These are phyloP conservation scores for Aurelia aurita complex sp. Pacific DNA, from an alignment of 30 jellyfish, hydroid and myxozoan genomes.

Conservation along the genomic window DNA sequence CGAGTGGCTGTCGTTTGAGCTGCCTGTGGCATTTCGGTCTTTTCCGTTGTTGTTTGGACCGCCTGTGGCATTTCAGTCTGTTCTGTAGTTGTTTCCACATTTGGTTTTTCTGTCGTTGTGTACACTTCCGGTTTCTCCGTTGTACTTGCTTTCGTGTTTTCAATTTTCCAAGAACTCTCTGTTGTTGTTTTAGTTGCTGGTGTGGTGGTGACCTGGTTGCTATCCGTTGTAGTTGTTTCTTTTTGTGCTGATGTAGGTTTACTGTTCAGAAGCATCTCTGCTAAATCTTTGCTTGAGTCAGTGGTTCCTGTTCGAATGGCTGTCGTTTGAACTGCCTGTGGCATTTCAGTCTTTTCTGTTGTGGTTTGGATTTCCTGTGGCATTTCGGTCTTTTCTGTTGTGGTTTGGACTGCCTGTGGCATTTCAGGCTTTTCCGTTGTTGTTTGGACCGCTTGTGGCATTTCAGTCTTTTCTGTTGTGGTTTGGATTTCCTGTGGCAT, in stretches of 20 bases:
- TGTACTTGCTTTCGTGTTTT: background rate
- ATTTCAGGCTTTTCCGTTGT: background rate
- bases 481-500: background rate
- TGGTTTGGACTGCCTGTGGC: background rate
- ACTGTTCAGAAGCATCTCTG: slow-evolving; percentile 34
- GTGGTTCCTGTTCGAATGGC: slow-evolving; percentile 8
- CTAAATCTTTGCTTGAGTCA: slow-evolving; percentile 36
- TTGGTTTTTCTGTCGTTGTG: background rate
- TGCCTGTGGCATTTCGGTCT: slow-evolving; percentile 2
- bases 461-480: slow-evolving; percentile 14
- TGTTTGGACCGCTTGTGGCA: background rate
- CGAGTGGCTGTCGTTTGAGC: background rate
- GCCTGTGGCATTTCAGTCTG: background rate
- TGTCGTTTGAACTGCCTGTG: background rate
- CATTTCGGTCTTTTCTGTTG: background rate
- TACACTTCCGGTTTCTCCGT: background rate
- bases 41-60: slow-evolving; percentile 12
- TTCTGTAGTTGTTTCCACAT: background rate
- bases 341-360: slow-evolving; percentile 14
- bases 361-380: background rate
- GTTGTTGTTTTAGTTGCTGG: slow-evolving; percentile 40
- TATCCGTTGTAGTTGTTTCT: slow-evolving; percentile 19
- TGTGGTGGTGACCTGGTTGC: slow-evolving; percentile 12
- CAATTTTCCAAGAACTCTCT: background rate
- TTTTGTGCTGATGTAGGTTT: background rate